Evolutionary conservation across 2,113 vertebrate genomes (phyloP), one percentile per base, ranked within the genome.

Genomic region (Paedocypris sp.): DNA sequence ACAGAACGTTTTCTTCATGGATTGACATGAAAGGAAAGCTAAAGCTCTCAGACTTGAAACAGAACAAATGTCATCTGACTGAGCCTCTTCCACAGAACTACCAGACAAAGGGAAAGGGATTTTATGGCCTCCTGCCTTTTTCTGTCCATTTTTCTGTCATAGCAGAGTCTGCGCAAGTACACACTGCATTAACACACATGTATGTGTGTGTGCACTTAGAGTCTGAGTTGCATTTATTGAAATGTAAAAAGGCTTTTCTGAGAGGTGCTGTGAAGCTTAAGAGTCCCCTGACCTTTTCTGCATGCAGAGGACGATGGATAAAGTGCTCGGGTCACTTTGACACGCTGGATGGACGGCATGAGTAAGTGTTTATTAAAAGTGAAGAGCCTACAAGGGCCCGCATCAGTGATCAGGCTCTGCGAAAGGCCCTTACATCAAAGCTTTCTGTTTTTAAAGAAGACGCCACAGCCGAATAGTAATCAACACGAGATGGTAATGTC

Each of bases 1-100:
- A 67, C 62, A 18, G 46, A 66, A 26, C 54, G 15, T 50, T 69
- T 70, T 65, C 43, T 67, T 67, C 46, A 48, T 38, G 35, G 50
- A 57, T 29, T 69, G 67, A 73, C 64, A 70, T 64, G 11, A 68
- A 70, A 73, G 52, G 49, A 70, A 69, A 65, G 52, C 56, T 70
- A 60, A 70, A 66, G 57, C 67, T 50, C 25, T 63, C 57, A 59
- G 56, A 53, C 60, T 43, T 59, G 48, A 75, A 53, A 67, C 35
- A 31, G 47, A 60, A 67, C 33, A 56, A 72, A 60, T 45, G 47
- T 64, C 38, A 29, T 46, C 19, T 12, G 18, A 16, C 36, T 33
- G 59, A 69, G 35, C 7, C 10, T 42, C 57, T 51, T 33, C 48
- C 42, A 53, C 51, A 58, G 39, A 47, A 58, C 38, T 29, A 11